Percentiles rank a stretch among this genome's conserved stretches.
Evolutionary conservation across 2,797 vertebrate genomes (phyloP).

Genomic region (Melanotaenia boesemani): DNA sequence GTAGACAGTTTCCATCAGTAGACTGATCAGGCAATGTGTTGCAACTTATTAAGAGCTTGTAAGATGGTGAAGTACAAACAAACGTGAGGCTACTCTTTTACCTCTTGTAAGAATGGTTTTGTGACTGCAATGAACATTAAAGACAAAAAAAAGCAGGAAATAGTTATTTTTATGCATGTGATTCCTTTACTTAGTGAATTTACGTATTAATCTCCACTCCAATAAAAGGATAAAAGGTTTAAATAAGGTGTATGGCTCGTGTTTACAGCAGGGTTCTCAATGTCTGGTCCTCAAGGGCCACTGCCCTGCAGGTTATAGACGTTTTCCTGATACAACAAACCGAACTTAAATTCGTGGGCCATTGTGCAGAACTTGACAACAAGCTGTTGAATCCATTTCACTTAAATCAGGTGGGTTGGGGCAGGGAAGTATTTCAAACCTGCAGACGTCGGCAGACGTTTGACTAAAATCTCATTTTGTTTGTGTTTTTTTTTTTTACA

Average conservation of each 20-base stretch:
- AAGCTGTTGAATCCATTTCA: not conserved
- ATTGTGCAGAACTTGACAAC: too few species aligned
- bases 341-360: too few species aligned
- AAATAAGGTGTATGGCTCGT: too few species aligned
- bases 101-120: conserved; percentile 17
- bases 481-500: not conserved
- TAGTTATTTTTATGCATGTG: not conserved
- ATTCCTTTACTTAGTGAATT: conserved; percentile 24
- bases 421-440: too few species aligned
- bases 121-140: conserved; percentile 13
- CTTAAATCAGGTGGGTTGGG: not conserved
- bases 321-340: too few species aligned
- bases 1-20: not conserved
- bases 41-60: not conserved
- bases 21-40: not conserved
- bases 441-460: not conserved
- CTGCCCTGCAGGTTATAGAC: too few species aligned
- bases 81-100: not conserved
- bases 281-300: too few species aligned
- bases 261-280: too few species aligned
- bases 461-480: not conserved
- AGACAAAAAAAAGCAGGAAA: conserved; percentile 3
- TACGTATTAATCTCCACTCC: not conserved
- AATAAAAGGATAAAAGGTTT: not conserved
- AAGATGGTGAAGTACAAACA: not conserved